Conservation (phyloP, 1,140 invertebrate species). For the Atopsyche davidsoni region DNA sequence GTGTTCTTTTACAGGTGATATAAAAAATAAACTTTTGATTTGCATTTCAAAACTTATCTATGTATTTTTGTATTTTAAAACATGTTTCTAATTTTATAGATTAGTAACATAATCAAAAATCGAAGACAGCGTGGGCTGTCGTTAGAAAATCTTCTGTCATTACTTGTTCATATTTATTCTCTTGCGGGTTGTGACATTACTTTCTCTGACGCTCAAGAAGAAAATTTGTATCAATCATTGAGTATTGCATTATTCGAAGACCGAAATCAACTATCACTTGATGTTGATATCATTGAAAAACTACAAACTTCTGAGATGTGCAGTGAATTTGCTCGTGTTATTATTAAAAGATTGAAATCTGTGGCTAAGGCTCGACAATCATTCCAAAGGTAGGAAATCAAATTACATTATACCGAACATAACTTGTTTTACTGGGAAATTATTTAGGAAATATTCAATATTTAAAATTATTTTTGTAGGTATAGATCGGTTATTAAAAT, state of each 20-base stretch:
- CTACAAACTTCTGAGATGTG: conserved; percentile 36
- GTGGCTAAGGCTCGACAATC: conserved; percentile 39
- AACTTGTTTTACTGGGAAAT: background rate
- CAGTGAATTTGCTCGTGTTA: conserved; percentile 33
- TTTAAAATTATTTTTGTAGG: conserved; percentile 34
- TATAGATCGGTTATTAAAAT: conserved; percentile 43
- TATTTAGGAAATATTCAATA: too few species aligned
- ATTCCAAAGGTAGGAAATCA: conserved; percentile 37
- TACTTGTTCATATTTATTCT: conserved; percentile 58
- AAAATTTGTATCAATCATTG: conserved; percentile 47
- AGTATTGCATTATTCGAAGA: conserved; percentile 57
- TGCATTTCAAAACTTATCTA: background rate
- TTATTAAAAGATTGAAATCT: conserved; percentile 38
- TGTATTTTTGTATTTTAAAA: background rate
- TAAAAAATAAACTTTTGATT: conserved; percentile 1
- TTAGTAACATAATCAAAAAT: conserved; percentile 53
- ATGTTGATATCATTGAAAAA: conserved; percentile 30
- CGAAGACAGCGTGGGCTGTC: conserved; percentile 49
- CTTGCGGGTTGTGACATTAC: conserved; percentile 53
- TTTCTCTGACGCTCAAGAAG: conserved; percentile 50
- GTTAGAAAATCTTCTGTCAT: conserved; percentile 54
- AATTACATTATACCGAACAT: background rate
- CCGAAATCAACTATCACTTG: conserved; percentile 35
- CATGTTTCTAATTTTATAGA: conserved; percentile 38
- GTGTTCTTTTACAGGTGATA: conserved; percentile 52